phyloP scores from a whole-genome alignment of 2,113 vertebrate genomes.

The Lathamus discolor region DNA sequence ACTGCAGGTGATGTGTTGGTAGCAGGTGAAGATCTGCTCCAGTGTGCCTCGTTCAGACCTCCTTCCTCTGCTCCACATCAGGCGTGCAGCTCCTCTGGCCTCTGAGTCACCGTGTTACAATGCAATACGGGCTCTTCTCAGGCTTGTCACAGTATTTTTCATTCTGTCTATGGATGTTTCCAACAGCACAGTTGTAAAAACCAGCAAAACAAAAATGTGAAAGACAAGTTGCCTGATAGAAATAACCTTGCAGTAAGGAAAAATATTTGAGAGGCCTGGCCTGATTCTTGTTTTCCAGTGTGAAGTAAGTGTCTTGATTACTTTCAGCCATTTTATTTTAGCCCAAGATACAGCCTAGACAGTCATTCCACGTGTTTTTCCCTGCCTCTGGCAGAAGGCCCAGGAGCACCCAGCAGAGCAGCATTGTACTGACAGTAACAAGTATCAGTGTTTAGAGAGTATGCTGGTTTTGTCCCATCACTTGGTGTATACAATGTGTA shows the following conservation, averaged over 20 bases:
- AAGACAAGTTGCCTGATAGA: not conserved
- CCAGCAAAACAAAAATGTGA: not conserved
- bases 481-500: not conserved
- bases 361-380: not conserved
- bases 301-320: not conserved
- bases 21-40: not conserved
- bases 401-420: not conserved
- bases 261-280: not conserved
- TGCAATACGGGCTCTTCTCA: not conserved
- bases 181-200: not conserved
- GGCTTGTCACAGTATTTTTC: not conserved
- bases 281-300: not conserved
- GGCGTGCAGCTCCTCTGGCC: not conserved
- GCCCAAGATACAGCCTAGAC: not conserved
- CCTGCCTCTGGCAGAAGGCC: not conserved
- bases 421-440: not conserved
- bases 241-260: not conserved
- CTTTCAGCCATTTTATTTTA: not conserved
- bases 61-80: not conserved
- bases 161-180: not conserved
- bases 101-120: not conserved
- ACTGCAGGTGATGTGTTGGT: not conserved
- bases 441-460: not conserved
- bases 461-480: not conserved
- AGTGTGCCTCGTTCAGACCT: accelerated